Conservation (phyloP, 2,888 invertebrate genomes). For the Himalopsyche tibetana region DNA sequence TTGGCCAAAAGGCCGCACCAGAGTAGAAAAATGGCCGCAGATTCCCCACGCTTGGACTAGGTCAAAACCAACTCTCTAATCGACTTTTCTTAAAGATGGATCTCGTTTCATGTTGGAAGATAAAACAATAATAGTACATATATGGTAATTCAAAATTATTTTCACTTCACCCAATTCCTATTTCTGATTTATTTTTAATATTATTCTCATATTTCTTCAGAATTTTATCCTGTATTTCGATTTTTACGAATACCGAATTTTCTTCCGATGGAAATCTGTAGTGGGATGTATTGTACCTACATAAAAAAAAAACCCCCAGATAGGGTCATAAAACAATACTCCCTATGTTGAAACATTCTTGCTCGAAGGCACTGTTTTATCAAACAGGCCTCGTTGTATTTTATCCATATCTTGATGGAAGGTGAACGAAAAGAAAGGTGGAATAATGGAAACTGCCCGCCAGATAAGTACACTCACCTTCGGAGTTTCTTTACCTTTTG, state of each 20-base stretch:
- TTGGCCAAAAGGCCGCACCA: too few relatives aligned
- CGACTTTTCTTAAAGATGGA: too few relatives aligned
- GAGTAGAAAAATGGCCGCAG: too few relatives aligned
- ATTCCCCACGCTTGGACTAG: too few relatives aligned
- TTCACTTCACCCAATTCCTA: too few relatives aligned
- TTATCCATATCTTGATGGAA: slow-evolving; percentile 34
- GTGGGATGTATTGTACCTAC: background rate
- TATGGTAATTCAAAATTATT: too few relatives aligned
- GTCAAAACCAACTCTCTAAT: too few relatives aligned
- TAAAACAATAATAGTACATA: too few relatives aligned
- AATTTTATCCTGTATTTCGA: background rate
- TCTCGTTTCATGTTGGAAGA: too few relatives aligned
- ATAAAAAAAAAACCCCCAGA: background rate
- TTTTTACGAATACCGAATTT: slow-evolving; percentile 18
- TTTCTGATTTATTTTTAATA: too few relatives aligned
- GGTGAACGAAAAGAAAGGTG: slow-evolving; percentile 24
- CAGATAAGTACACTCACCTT: background rate
- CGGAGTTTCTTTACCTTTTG: slow-evolving; percentile 22
- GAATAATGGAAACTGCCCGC: slow-evolving; percentile 21
- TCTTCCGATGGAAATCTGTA: background rate
- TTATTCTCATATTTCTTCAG: too few relatives aligned
- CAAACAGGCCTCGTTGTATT: slow-evolving; percentile 17
- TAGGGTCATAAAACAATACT: background rate
- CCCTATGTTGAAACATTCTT: slow-evolving; percentile 17
- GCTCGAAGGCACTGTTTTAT: slow-evolving; percentile 12